Evolutionary conservation across 2,113 vertebrate species (phyloP).

Genomic region (Odocoileus hemionus): DNA sequence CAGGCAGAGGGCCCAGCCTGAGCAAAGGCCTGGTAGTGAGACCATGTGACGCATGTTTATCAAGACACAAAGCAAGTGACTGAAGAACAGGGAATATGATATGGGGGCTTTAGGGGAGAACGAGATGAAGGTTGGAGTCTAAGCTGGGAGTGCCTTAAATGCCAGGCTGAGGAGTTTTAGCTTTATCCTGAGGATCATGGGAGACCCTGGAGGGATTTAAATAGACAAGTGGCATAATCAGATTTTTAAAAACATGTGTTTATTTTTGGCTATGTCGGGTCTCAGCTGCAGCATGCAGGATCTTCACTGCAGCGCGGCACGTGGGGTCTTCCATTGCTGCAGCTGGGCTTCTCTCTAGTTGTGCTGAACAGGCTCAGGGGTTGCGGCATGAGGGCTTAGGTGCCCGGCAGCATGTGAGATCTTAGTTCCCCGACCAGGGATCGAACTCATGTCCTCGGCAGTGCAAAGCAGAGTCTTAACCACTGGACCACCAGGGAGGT

Average conservation of each 20-base stretch:
- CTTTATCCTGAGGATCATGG: neutral
- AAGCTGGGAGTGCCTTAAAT: neutral
- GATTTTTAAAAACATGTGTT: neutral
- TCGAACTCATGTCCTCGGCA: neutral
- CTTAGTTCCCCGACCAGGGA: neutral
- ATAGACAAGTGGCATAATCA: neutral
- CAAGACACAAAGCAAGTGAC: neutral
- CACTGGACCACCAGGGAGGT: neutral
- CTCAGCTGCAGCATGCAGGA: neutral
- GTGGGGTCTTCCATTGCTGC: neutral
- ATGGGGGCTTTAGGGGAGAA: neutral
- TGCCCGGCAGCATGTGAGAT: neutral
- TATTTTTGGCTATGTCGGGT: neutral
- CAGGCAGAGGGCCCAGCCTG: neutral
- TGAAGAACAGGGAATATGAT: neutral
- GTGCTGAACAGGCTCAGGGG: neutral
- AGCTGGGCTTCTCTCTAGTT: neutral
- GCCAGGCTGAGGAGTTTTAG: neutral
- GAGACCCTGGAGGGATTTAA: neutral
- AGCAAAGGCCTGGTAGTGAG: neutral
- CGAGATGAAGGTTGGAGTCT: neutral
- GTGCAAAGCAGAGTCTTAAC: neutral
- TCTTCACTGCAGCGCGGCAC: neutral
- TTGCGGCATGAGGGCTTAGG: fast-evolving
- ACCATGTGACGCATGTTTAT: too few species aligned